Evolutionary conservation across 30 jellyfish, hydroid and myxozoan genomes (phyloP).

Genomic region (Aurelia coerulea): DNA sequence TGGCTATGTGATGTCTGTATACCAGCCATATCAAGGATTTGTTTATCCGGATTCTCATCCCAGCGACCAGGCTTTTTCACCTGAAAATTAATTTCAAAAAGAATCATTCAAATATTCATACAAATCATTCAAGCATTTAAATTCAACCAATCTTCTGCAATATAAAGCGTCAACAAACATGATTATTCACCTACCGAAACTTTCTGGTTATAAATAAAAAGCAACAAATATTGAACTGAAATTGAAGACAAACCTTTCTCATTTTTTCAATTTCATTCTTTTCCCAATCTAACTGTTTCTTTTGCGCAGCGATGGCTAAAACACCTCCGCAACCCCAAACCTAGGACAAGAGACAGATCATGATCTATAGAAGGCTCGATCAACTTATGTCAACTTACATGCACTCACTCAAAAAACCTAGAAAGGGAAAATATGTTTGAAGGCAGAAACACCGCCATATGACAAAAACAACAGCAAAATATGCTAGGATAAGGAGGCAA

Average conservation of each 20-base stretch:
- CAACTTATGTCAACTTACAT: too few relatives aligned
- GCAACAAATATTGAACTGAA: too few relatives aligned
- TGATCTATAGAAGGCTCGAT: too few relatives aligned
- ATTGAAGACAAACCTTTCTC: conserved; percentile 57
- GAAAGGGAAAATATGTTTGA: too few relatives aligned
- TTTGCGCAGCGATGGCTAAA: conserved; percentile 80
- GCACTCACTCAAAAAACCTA: too few relatives aligned
- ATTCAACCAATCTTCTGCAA: too few relatives aligned
- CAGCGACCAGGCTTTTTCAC: conserved; percentile 96
- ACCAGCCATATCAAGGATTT: conserved; percentile 94
- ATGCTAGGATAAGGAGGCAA: too few relatives aligned
- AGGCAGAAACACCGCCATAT: too few relatives aligned
- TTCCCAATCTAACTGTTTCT: conserved; percentile 90
- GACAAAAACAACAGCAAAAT: too few relatives aligned
- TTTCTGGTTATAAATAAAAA: too few relatives aligned
- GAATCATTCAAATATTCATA: not conserved
- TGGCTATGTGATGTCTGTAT: conserved; percentile 80
- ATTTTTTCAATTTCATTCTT: conserved; percentile 85
- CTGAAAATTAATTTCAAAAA: conserved; percentile 13
- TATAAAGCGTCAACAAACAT: not conserved
- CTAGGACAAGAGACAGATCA: not conserved
- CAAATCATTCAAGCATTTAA: too few relatives aligned
- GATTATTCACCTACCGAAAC: not conserved
- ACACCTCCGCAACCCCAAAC: conserved; percentile 99
- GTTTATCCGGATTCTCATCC: conserved; percentile 90